Percentiles rank a stretch among this genome's conserved stretches.
phyloP scores from a whole-genome alignment of 2,113 vertebrate genomes.

The Odobenus rosmarus region DNA sequence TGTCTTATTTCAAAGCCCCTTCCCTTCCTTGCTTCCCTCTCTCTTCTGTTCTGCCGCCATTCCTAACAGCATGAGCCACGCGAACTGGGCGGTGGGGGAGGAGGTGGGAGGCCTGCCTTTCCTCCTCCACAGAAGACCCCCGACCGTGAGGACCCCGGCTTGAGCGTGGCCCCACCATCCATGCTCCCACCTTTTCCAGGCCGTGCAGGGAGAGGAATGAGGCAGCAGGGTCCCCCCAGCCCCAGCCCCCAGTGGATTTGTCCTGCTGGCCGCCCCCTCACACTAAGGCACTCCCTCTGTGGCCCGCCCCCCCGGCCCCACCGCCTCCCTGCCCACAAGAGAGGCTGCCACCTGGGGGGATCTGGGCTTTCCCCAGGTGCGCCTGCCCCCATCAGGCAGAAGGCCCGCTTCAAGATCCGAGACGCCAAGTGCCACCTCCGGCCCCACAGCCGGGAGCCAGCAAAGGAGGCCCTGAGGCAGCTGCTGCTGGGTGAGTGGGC shows the following conservation, averaged over 20 bases:
- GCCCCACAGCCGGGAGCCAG: constrained; percentile 92
- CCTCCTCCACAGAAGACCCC: not conserved
- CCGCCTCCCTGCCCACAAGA: constrained; percentile 42
- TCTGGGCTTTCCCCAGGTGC: constrained; percentile 85
- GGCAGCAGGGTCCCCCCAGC: not conserved
- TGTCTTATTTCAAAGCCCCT: not conserved
- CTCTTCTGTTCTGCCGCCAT: not conserved
- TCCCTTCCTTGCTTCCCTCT: not conserved
- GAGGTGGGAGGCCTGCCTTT: not conserved
- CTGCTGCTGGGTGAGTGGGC: constrained; percentile 87
- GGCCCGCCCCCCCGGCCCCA: not conserved
- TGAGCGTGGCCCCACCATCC: fast-evolving
- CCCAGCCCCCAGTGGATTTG: not conserved
- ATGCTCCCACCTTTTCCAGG: not conserved
- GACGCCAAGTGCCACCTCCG: constrained; percentile 95
- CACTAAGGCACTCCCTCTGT: not conserved
- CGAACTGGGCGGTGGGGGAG: not conserved
- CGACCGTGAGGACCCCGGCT: not conserved
- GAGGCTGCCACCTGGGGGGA: constrained; percentile 54
- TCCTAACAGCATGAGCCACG: fast-evolving
- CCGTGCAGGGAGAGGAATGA: not conserved
- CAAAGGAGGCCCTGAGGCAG: constrained; percentile 88
- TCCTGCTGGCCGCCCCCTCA: not conserved
- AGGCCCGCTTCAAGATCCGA: constrained; percentile 96
- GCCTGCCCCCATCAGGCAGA: constrained; percentile 92